Conservation (phyloP, 2,113 vertebrate species). For the Lophochroa leadbeateri region DNA sequence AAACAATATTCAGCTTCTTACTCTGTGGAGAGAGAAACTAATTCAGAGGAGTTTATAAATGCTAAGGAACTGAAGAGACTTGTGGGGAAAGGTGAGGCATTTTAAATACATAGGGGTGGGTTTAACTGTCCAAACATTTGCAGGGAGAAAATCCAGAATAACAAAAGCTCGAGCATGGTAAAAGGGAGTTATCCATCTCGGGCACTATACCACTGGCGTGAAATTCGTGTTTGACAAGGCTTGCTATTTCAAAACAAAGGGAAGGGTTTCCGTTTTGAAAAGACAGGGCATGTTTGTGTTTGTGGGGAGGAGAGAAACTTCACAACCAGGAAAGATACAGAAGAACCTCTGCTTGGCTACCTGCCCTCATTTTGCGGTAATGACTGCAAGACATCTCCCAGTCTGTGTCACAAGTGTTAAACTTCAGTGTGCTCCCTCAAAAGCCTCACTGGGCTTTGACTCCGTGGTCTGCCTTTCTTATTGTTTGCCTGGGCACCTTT, state of each 20-base stretch:
- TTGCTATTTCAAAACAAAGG: background rate
- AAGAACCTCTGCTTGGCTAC: background rate
- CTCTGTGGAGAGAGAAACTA: background rate
- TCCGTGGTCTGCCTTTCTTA: background rate
- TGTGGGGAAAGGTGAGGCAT: background rate
- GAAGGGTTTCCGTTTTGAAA: background rate
- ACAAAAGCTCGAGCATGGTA: background rate
- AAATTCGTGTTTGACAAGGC: background rate
- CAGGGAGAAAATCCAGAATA: background rate
- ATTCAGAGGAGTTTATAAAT: background rate
- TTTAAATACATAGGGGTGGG: background rate
- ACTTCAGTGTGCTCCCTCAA: background rate
- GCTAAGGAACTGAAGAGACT: background rate
- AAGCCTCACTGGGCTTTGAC: background rate
- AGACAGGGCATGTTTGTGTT: background rate
- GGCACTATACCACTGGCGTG: background rate
- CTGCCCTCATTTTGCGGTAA: background rate
- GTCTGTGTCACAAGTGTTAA: background rate
- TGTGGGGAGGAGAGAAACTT: background rate
- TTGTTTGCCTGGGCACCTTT: background rate
- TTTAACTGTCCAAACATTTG: background rate
- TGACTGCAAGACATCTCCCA: background rate
- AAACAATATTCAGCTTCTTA: background rate
- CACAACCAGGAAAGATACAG: background rate
- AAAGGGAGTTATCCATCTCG: background rate